Evolutionary conservation across 2,113 vertebrate species (phyloP).

Genomic region (Petaurus breviceps): DNA sequence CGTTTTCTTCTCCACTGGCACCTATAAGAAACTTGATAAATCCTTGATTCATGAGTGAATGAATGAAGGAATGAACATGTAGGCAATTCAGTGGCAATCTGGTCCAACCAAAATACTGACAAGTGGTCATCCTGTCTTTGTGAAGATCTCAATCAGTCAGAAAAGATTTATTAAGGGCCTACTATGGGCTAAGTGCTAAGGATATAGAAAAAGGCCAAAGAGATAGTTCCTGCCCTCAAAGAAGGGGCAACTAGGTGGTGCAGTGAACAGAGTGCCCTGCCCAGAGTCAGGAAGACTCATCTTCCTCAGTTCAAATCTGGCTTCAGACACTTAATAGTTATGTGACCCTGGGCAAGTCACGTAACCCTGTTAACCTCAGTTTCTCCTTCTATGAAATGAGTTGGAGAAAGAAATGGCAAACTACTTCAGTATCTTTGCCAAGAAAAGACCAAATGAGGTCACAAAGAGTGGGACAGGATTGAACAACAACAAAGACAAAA

Average conservation of each 20-base stretch:
- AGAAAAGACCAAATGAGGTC: not conserved
- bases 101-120: not conserved
- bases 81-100: not conserved
- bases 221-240: not conserved
- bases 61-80: not conserved
- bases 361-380: not conserved
- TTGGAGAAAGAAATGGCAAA: not conserved
- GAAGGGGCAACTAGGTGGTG: not conserved
- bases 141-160: not conserved
- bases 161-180: not conserved
- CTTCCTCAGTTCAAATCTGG: not conserved
- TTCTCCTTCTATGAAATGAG: not conserved
- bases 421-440: not conserved
- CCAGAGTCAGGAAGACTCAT: too few species aligned
- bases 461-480: not conserved
- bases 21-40: not conserved
- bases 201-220: not conserved
- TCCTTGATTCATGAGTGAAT: not conserved
- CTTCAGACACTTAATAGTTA: not conserved
- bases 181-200: not conserved
- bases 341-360: not conserved
- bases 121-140: not conserved
- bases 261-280: not conserved
- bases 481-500: not conserved
- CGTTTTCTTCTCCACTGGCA: not conserved